Base-by-base conservation (phyloP, 2,888 invertebrate genomes). In the Brachylomia viminalis region DNA sequence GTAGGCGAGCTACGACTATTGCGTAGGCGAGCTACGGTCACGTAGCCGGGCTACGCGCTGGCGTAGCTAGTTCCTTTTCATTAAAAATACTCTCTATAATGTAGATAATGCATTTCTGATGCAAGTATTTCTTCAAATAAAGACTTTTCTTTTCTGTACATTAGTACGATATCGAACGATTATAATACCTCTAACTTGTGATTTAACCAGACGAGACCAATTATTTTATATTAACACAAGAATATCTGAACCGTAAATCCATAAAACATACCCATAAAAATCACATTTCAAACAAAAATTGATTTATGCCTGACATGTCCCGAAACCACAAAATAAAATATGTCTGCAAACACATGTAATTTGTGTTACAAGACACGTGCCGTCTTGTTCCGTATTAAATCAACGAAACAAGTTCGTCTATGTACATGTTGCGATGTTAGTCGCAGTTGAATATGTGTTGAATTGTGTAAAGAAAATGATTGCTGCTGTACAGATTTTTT, bases 341-440 rank as follows among this genome's bases (percentile, higher is more conserved):
- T 78, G 58, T 75, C 74, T 77, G 66, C 65, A 84, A 76, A 74
- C 82, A 76, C 66, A 78, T 76, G 81, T 84, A 72, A 84, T 85
- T 84, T 81, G 76, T 78, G 62, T 76, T 70, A 54, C 78, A 33
- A 61, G 65, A 72, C 85, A 87, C 85, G 82, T 75, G 64, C 59
- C 73, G 27, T 69, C 72, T 70, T 84, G 65, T 80, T 86, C 73
- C 72, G 81, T 86, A 71, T 86, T 86, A 86, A 86, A 85, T 78
- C 85, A 72, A 72, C 68, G 65, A 66, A 87, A 77, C 85, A 81
- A 76, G 74, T 81, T 74, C 74, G n/a, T 49, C 74, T n/a, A 58
- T 62, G 74, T 68, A 52, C 73, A 61, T 75, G 69, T 72, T 17
- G 59, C 64, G 30, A 71, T 68, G 73, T 72, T 56, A 59, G 52